These are phyloP conservation scores for Lithophane socia DNA, from an alignment of 2,888 invertebrate species.

Conservation along the genomic window DNA sequence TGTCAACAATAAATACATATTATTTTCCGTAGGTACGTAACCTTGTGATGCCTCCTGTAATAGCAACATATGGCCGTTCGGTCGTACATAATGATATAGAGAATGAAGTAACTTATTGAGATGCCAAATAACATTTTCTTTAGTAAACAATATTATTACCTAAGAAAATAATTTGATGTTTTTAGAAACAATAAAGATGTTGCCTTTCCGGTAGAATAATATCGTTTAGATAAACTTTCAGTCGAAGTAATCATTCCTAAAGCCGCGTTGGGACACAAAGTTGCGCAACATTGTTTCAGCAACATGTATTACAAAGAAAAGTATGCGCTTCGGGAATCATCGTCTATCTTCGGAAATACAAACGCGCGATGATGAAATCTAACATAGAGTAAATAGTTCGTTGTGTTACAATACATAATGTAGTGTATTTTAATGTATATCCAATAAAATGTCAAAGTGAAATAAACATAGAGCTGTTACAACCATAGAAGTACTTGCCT, in stretches of 20 bases:
- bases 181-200: neutral
- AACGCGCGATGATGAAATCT: neutral
- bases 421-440: neutral
- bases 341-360: neutral
- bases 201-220: neutral
- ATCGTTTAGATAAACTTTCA: neutral
- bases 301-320: neutral
- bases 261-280: neutral
- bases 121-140: no score
- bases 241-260: no score
- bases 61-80: slow-evolving; percentile 17
- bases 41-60: slow-evolving; percentile 43
- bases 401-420: neutral
- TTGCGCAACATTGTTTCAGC: neutral
- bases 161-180: no score
- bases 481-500: neutral
- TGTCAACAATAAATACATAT: slow-evolving; percentile 32
- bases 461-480: neutral
- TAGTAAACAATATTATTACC: no score
- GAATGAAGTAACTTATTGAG: slow-evolving; percentile 9
- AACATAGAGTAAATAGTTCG: neutral
- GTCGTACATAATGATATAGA: neutral
- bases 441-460: neutral
- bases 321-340: neutral
- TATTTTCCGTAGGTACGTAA: slow-evolving; percentile 21